phyloP scores from a whole-genome alignment of 2,113 vertebrate genomes.

The Eulemur rufifrons region DNA sequence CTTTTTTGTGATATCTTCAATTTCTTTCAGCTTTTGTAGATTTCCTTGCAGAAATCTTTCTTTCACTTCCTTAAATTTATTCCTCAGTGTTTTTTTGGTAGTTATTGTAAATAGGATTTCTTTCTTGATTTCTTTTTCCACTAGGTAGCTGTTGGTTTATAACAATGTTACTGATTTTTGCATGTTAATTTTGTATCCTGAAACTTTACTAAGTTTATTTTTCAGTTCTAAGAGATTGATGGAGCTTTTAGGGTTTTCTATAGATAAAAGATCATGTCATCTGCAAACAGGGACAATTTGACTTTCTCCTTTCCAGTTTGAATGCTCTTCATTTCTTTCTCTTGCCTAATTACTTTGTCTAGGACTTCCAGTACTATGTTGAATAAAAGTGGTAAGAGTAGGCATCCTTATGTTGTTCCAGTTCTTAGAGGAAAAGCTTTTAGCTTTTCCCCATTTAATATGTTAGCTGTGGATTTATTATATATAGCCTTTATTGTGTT shows the following conservation, averaged over 20 bases:
- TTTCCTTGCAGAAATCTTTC: background rate
- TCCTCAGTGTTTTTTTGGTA: background rate
- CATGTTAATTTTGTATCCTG: background rate
- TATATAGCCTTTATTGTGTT: too few species aligned
- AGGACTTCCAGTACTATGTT: too few species aligned
- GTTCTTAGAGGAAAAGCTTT: too few species aligned
- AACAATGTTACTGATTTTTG: background rate
- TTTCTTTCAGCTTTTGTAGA: background rate
- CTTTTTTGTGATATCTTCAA: background rate
- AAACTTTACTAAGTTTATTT: background rate
- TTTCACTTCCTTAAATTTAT: background rate
- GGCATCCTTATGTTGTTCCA: too few species aligned
- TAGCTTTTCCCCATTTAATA: too few species aligned
- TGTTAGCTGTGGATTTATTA: too few species aligned
- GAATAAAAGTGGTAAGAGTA: too few species aligned
- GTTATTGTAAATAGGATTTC: background rate
- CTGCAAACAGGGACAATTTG: background rate
- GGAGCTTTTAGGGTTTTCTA: background rate
- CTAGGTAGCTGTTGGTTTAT: background rate
- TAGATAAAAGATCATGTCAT: background rate
- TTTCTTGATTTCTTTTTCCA: background rate
- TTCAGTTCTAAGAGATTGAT: background rate
- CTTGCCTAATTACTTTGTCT: too few species aligned
- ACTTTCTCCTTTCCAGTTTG: background rate
- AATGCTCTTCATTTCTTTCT: background rate